A percentile compares a stretch with the other conserved stretches of the same genome.
These are phyloP conservation scores for Hypocryptadius cinnamomeus DNA, from an alignment of 2,113 vertebrate species.

Conservation along the genomic window DNA sequence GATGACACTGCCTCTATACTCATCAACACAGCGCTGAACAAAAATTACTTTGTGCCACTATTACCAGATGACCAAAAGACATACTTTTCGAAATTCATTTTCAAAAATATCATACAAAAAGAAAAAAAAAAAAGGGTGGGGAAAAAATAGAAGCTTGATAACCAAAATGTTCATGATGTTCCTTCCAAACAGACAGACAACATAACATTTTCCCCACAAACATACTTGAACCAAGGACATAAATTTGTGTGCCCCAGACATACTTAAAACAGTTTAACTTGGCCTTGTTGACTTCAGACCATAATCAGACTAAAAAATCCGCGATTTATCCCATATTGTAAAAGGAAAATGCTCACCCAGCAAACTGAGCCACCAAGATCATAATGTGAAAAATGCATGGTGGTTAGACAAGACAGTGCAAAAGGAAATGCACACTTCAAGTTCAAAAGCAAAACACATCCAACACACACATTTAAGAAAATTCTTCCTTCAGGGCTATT, in stretches of 20 bases:
- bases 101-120: neutral
- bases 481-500: neutral
- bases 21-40: neutral
- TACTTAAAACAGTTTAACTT: constrained; percentile 29
- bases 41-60: neutral
- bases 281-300: constrained; percentile 8
- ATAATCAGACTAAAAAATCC: neutral
- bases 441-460: neutral
- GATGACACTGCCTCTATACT: neutral
- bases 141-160: neutral
- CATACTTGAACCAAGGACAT: neutral
- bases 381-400: neutral
- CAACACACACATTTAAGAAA: neutral
- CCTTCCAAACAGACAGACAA: neutral
- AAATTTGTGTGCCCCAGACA: constrained; percentile 19
- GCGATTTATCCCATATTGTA: neutral
- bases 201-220: neutral
- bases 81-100: neutral
- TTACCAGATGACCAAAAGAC: neutral
- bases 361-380: neutral
- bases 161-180: neutral
- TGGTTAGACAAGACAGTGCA: neutral
- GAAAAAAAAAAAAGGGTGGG: neutral
- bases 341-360: constrained; percentile 25
- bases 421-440: neutral